Evolutionary conservation across 1,140 invertebrate genomes (phyloP), one percentile per base, ranked within the genome.

Genomic region (Cydia strobilella): DNA sequence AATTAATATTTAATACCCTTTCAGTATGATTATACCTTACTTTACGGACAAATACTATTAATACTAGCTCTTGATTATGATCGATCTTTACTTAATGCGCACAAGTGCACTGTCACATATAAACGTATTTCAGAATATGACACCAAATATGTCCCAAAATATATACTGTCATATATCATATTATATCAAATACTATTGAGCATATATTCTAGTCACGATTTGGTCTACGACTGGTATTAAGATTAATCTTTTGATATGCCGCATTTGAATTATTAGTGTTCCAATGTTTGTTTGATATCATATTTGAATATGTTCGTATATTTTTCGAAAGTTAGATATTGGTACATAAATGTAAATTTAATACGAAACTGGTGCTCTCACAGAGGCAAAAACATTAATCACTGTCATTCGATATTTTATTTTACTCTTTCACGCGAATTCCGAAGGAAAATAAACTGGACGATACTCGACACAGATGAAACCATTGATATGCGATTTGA

Each of bases 321-420:
- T 18, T 18, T 31, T 54, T 20, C 3, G 5, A 54, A 48, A 48
- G 13, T 48, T 48, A 39, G 45, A 48, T 15, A n/a, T 15, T 15
- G 45, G 35, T 39, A 39, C 7, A 39, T 48, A 48, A n/a, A 48
- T 48, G 3, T 3, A 3, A 48, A 48, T 48, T n/a, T 3, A 54
- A 13, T 54, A n/a, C 3, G 51, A 18, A 54, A 54, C 7, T 54
- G n/a, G n/a, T 18, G 5, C n/a, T 54, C n/a, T 54, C 5, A 54
- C 63, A 66, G 25, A 35, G 15, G 63, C 35, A 6, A 54, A 1
- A 13, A 66, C 63, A 66, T 66, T 66, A 66, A 31, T 18, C 63
- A 31, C 25, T 66, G 63, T 31, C 27, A 66, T 66, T 66, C 63
- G 25, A 66, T 66, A 39, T 39, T 39, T 39, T 39, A 31, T 65